These are phyloP conservation scores for Rhinichthys klamathensis DNA, from an alignment of 2,113 vertebrate genomes.

Conservation along the genomic window DNA sequence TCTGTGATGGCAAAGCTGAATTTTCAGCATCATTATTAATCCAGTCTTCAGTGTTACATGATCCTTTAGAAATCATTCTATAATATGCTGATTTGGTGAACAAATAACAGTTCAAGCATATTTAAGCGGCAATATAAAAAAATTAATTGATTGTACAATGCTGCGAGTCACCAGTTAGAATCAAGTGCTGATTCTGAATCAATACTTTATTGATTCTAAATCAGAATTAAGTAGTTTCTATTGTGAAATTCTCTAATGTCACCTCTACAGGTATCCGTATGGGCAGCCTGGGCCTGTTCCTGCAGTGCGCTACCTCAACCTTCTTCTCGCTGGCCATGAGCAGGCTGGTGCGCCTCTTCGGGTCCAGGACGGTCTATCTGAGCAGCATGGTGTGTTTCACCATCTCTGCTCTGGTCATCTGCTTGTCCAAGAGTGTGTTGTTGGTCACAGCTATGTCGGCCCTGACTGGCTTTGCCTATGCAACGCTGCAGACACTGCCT, in stretches of 20 bases:
- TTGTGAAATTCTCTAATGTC: neutral
- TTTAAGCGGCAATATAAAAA: too few species aligned
- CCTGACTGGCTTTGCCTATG: constrained; percentile 80
- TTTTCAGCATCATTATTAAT: too few species aligned
- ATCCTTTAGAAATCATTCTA: too few species aligned
- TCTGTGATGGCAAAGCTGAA: too few species aligned
- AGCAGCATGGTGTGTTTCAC: constrained; percentile 82
- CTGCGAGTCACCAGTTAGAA: too few species aligned
- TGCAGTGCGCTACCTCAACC: constrained; percentile 82
- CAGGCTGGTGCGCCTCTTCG: constrained; percentile 72
- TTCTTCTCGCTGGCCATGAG: constrained; percentile 80
- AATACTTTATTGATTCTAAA: neutral
- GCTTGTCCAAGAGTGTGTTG: constrained; percentile 72
- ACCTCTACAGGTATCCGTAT: constrained; percentile 75
- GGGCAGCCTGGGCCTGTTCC: constrained; percentile 81
- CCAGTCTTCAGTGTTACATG: too few species aligned
- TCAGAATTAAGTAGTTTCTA: neutral
- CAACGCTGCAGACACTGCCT: constrained; percentile 79
- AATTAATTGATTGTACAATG: too few species aligned
- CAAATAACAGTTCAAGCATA: too few species aligned
- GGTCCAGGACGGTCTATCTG: constrained; percentile 75
- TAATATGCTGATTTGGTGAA: too few species aligned
- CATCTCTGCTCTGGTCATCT: constrained; percentile 73
- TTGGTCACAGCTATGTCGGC: constrained; percentile 77
- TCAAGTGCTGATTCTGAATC: neutral